Base-by-base conservation (phyloP, 2,797 vertebrate genomes). In the Triplophysa yarkandensis region DNA sequence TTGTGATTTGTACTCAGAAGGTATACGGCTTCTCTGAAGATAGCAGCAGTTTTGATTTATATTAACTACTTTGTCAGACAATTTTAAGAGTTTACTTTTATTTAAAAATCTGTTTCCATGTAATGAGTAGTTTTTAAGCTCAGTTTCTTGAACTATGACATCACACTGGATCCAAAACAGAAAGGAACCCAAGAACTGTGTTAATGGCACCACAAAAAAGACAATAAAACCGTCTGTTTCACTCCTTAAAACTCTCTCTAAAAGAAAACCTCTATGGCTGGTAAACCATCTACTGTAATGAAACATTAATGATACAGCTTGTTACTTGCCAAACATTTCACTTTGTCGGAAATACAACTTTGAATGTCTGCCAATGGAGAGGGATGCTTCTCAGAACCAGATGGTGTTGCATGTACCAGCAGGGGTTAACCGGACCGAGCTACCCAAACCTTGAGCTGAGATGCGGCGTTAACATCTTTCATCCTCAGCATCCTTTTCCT, bases 401-500 rank as follows among this genome's bases (percentile, higher is more conserved):
- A 54, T 54, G 50, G 4, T 54, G 50, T 27, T 6, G 34, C 3
- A 28, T 58, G 11, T 58, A 21, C 25, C 52, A 19, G 36, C 52
- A 54, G 48, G 6, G 36, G 2, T 7, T 36, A 9, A 39, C 10
- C 1, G 36, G 21, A n/a, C 34, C 3, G 1, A 1, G 25, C 67
- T 16, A 44, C 43, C 36, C 11, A 30, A 58, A 70, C 25, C 4
- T 67, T 8, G 3, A 13, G 36, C 32, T 70, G 2, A 8, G 41
- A 5, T 10, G 14, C 23, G 41, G 13, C 6, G 6, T 21, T n/a
- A 46, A n/a, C 57, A 25, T 32, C 2, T 39, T 36, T 58, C 46
- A 68, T 39, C n/a, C 55, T 82, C 63, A n/a, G 30, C 27, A 10
- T 3, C 39, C 30, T 21, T 41, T 48, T 54, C 46, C 48, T 65